phyloP scores from a whole-genome alignment of 2,888 invertebrate genomes.

The Ophion slaviceki region DNA sequence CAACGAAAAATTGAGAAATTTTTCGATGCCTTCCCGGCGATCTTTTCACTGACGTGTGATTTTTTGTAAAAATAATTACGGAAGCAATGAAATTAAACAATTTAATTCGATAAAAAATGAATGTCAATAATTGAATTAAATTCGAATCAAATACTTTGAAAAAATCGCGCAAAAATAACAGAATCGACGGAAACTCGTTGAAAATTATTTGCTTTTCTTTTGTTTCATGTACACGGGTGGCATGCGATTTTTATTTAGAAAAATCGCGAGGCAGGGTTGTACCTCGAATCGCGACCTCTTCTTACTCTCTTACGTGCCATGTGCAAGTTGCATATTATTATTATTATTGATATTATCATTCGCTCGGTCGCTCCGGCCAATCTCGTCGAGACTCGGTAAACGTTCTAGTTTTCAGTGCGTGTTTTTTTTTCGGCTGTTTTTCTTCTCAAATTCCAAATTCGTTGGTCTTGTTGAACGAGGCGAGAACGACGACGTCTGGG shows the following conservation, averaged over 20 bases:
- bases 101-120: background rate
- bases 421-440: background rate
- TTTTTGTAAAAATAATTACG: too few relatives aligned
- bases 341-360: constrained; percentile 44
- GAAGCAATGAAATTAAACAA: background rate
- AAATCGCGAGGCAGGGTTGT: background rate
- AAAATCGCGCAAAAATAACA: background rate
- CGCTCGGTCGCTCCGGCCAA: constrained; percentile 44
- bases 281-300: background rate
- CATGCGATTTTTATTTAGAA: constrained; percentile 21
- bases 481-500: constrained; percentile 55
- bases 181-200: background rate
- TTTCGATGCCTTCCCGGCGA: too few relatives aligned
- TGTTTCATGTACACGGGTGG: background rate
- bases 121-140: background rate
- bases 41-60: too few relatives aligned
- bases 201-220: background rate
- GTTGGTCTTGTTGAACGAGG: constrained; percentile 45
- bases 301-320: constrained; percentile 56
- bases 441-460: constrained; percentile 14
- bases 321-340: constrained; percentile 65
- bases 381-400: constrained; percentile 37
- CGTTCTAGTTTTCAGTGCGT: constrained; percentile 9
- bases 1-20: too few relatives aligned
- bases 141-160: background rate